Evolutionary conservation across 2,797 vertebrate genomes (phyloP), one percentile per base, ranked within the genome.

Genomic region (Notoglanidium macrostoma): DNA sequence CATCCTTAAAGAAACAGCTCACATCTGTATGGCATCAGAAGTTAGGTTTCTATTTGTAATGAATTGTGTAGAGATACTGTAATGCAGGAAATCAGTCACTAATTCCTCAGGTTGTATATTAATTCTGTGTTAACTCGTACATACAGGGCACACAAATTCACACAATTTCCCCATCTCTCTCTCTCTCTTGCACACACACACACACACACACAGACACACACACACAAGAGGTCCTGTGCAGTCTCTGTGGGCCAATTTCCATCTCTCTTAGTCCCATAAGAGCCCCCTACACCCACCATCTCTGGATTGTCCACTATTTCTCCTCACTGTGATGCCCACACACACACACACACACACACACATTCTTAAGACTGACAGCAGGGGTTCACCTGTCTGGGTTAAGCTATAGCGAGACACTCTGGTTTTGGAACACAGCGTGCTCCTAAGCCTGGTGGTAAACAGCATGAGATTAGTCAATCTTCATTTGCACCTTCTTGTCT

Each of bases 351-450:
- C 49, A 59, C 46, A 87, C 57, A 74, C 65, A 73, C 61, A 79
- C 67, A 84, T 29, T 89, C 86, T 88, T 87, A 73, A 68, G 57
- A 74, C 85, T 85, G 82, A 88, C 90, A 92, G 88, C 90, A 79
- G 89, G 83, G 65, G 14, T 63, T 94, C 94, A 94, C 93, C 94
- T 94, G 94, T 95, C 90, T 90, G 86, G 85, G 78, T 85, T 83
- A 72, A 49, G 83, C 68, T 78, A 89, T 89, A 91, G 90, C 59
- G 85, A 90, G 85, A 65, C 84, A 85, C 91, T 94, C 91, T 65
- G 78, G 90, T 94, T 94, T 93, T 91, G 68, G 76, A 77, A 59
- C 86, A 87, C 89, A 86, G 15, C 84, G 67, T 19, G 87, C 79
- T 90, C 84, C 84, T 90, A 89, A 92, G 77, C 84, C 85, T 9